phyloP scores from a whole-genome alignment of 2,888 invertebrate species.

The Caenorhabditis parvicauda region DNA sequence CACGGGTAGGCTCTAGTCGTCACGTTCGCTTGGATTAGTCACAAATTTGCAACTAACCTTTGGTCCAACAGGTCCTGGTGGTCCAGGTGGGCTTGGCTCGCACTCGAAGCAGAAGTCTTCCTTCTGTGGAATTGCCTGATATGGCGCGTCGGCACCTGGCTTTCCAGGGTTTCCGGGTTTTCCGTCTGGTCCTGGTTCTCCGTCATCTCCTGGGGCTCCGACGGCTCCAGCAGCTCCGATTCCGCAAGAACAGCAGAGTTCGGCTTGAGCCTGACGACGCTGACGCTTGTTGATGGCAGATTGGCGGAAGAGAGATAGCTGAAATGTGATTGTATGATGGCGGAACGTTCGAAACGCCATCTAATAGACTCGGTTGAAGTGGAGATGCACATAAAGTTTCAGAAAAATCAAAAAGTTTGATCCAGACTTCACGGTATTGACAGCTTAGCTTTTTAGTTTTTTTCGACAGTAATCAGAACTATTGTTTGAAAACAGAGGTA shows the following conservation, averaged over 20 bases:
- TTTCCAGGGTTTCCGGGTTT: slow-evolving; percentile 30
- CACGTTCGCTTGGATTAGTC: no score
- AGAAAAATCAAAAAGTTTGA: no score
- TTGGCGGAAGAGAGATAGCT: slow-evolving; percentile 23
- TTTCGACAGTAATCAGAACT: no score
- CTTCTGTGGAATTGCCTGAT: slow-evolving; percentile 19
- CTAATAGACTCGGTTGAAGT: no score
- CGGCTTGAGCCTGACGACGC: slow-evolving; percentile 15
- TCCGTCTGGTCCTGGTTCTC: slow-evolving; percentile 26
- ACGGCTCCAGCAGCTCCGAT: slow-evolving; percentile 37
- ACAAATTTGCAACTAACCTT: no score
- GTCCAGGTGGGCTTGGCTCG: slow-evolving; percentile 28
- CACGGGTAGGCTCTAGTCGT: no score
- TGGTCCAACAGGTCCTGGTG: slow-evolving; percentile 30
- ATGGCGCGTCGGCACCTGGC: slow-evolving; percentile 25
- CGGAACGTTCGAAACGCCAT: no score
- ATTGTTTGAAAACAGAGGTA: no score
- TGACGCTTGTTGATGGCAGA: slow-evolving; percentile 20
- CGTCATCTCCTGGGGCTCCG: slow-evolving; percentile 33
- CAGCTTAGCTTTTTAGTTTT: no score
- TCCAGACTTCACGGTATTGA: not conserved
- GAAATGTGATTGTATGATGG: slow-evolving; percentile 2
- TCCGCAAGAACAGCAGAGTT: slow-evolving; percentile 44
- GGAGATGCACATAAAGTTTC: not conserved
- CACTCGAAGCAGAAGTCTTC: slow-evolving; percentile 43